Percentiles rank a stretch among this genome's conserved stretches.
Conservation (phyloP, 2,888 invertebrate species). For the Drosophila hawaiiensis region DNA sequence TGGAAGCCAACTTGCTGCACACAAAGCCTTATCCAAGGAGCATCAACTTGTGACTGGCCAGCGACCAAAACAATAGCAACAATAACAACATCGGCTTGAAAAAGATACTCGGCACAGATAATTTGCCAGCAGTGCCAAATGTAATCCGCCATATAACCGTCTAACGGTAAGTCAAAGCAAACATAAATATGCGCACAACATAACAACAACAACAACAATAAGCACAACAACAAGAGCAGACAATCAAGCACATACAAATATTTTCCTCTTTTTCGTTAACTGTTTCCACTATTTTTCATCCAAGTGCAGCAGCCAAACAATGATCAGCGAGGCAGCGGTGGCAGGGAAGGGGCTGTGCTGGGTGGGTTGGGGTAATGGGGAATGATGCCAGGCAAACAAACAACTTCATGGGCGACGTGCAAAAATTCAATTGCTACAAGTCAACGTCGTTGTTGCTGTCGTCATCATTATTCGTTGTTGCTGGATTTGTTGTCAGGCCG, state of each 20-base stretch:
- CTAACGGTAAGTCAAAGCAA: constrained; percentile 81
- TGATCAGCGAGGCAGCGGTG: constrained; percentile 6
- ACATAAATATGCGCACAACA: constrained; percentile 79
- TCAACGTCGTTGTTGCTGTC: constrained; percentile 51
- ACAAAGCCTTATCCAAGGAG: constrained; percentile 25
- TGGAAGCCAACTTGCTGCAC: constrained; percentile 33
- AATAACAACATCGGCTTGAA: constrained; percentile 29
- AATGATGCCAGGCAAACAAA: constrained; percentile 76
- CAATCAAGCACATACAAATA: constrained; percentile 74
- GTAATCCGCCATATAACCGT: constrained; percentile 80
- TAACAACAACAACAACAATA: constrained; percentile 40
- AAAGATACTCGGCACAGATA: constrained; percentile 73
- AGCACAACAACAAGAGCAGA: constrained; percentile 34
- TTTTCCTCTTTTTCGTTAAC: constrained; percentile 75
- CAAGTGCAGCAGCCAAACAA: constrained; percentile 60
- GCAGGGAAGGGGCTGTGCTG: constrained; percentile 3
- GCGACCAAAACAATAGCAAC: constrained; percentile 7
- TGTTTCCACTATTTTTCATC: constrained; percentile 79
- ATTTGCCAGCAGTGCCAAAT: constrained; percentile 81
- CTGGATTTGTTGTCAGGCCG: constrained; percentile 26
- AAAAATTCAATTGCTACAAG: constrained; percentile 82
- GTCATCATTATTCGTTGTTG: constrained; percentile 44
- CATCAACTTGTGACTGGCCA: constrained; percentile 37
- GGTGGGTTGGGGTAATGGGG: constrained; percentile 29
- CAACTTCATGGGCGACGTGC: constrained; percentile 82